Percentiles rank a stretch among this genome's conserved stretches.
Evolutionary conservation across 2,797 vertebrate genomes (phyloP).

Genomic region (Ctenopoma multispine): DNA sequence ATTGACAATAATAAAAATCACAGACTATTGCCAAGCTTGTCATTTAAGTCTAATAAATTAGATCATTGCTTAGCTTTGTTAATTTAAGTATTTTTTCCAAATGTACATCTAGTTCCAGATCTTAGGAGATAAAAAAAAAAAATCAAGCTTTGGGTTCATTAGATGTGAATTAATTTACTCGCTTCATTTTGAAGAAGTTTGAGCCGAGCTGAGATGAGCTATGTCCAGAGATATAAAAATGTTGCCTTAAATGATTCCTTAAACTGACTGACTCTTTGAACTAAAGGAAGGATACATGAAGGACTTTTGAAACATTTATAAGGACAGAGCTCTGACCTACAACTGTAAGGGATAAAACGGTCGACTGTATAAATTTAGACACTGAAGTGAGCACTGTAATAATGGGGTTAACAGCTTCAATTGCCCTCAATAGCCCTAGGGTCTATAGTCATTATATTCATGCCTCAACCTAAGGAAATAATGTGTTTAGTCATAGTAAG

Average conservation of each 20-base stretch:
- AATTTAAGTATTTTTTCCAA: conserved; percentile 3
- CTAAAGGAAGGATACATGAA: conserved; percentile 23
- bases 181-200: neutral
- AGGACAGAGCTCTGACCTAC: conserved; percentile 1
- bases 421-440: conserved; percentile 11
- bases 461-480: conserved; percentile 31
- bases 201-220: neutral
- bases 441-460: conserved; percentile 8
- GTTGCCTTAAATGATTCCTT: neutral
- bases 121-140: conserved; percentile 20
- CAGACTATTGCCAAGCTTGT: neutral
- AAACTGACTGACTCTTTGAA: conserved; percentile 3
- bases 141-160: conserved; percentile 4
- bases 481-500: conserved; percentile 40
- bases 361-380: conserved; percentile 3
- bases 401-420: conserved; percentile 32
- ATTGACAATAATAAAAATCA: neutral
- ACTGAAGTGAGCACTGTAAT: conserved; percentile 24
- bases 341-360: conserved; percentile 14
- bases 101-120: conserved; percentile 8
- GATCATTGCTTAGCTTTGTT: neutral
- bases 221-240: neutral
- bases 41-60: conserved; percentile 2
- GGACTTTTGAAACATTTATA: conserved; percentile 27
- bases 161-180: conserved; percentile 11